Evolutionary conservation across 2,888 invertebrate genomes (phyloP).

Genomic region (Diabrotica balteata): DNA sequence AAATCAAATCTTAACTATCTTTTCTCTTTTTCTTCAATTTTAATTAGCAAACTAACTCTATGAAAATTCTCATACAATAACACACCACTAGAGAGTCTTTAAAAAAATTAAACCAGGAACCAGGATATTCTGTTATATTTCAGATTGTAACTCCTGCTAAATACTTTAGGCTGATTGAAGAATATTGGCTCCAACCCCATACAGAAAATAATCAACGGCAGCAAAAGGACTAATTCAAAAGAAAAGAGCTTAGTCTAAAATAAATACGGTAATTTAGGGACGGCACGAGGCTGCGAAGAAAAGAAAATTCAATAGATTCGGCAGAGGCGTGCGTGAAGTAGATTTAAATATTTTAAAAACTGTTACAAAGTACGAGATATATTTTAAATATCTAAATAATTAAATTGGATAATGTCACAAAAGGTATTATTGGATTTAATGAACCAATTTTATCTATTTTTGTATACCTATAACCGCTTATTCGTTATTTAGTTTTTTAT

Average conservation of each 20-base stretch:
- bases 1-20: too few species aligned
- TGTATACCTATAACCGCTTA: too few species aligned
- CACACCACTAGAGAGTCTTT: constrained; percentile 7
- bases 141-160: constrained; percentile 37
- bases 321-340: neutral
- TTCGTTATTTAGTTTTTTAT: too few species aligned
- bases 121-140: too few species aligned
- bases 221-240: constrained; percentile 50
- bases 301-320: constrained; percentile 47
- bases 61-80: constrained; percentile 12
- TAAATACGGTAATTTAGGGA: constrained; percentile 58
- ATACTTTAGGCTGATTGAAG: constrained; percentile 40
- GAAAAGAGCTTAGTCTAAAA: constrained; percentile 49
- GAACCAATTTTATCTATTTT: too few species aligned
- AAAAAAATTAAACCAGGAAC: neutral
- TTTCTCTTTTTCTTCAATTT: too few species aligned
- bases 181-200: constrained; percentile 37
- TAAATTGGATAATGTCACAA: too few species aligned
- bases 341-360: too few species aligned
- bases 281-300: constrained; percentile 39
- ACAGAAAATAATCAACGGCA: constrained; percentile 44
- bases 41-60: constrained; percentile 27
- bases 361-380: too few species aligned
- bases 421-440: too few species aligned
- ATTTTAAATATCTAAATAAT: too few species aligned